A percentile compares a stretch with the other conserved stretches of the same genome.
These are phyloP conservation scores for Vidua chalybeata DNA, from an alignment of 2,113 vertebrate species.

Conservation along the genomic window DNA sequence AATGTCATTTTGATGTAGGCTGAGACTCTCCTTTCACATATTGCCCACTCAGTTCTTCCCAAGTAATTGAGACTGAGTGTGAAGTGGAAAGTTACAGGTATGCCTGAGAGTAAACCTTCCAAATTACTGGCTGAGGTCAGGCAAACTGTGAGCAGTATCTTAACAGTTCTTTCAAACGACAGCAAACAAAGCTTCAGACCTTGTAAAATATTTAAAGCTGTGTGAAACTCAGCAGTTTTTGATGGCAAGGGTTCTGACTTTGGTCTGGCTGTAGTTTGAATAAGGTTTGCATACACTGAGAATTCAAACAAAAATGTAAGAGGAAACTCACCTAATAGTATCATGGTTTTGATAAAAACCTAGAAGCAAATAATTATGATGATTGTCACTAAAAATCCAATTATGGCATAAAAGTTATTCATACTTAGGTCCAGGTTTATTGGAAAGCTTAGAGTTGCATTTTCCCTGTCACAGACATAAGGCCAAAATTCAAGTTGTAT, in stretches of 20 bases:
- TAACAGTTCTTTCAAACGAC: conserved; percentile 68
- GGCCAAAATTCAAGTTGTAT: background rate
- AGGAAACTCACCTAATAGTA: background rate
- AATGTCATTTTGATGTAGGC: background rate
- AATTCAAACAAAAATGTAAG: conserved; percentile 12
- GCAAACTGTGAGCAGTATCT: conserved; percentile 63
- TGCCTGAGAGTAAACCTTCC: conserved; percentile 65
- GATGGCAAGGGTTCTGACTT: conserved; percentile 1
- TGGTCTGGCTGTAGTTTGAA: conserved; percentile 1
- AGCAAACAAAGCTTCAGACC: conserved; percentile 66
- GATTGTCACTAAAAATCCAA: background rate
- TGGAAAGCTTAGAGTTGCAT: background rate
- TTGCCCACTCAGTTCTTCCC: background rate
- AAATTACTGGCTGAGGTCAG: conserved; percentile 67
- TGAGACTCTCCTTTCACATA: background rate
- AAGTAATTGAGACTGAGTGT: background rate
- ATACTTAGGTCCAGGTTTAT: background rate
- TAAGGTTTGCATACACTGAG: background rate
- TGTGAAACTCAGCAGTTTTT: conserved; percentile 60
- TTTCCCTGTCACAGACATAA: background rate
- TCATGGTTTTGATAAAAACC: background rate
- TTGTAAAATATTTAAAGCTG: conserved; percentile 70
- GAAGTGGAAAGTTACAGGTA: conserved; percentile 80
- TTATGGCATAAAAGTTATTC: background rate
- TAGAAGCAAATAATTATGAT: background rate